A percentile compares a stretch with the other conserved stretches of the same genome.
These are phyloP conservation scores for Macrochelys suwanniensis DNA, from an alignment of 2,797 vertebrate species.

Conservation along the genomic window DNA sequence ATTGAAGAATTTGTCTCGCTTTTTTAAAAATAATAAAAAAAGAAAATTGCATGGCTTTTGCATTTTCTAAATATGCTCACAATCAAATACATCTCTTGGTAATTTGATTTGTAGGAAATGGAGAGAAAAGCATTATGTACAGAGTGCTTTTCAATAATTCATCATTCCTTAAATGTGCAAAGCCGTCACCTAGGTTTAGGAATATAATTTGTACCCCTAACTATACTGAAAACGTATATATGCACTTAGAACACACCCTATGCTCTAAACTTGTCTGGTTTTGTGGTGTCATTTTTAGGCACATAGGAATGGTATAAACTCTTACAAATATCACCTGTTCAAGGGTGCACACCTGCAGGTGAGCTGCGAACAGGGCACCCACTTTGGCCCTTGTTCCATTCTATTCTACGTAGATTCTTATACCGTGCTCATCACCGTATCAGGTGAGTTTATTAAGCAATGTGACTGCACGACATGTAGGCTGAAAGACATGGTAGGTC, in stretches of 20 bases:
- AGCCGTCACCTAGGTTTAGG: constrained; percentile 28
- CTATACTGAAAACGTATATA: background rate
- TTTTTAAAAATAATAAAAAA: background rate
- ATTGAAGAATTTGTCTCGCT: constrained; percentile 32
- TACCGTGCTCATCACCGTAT: background rate
- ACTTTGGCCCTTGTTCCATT: background rate
- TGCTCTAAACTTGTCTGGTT: background rate
- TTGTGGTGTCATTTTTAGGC: background rate
- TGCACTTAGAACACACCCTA: background rate
- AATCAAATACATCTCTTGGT: constrained; percentile 44
- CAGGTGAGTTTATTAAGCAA: background rate
- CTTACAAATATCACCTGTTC: background rate
- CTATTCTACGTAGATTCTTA: background rate
- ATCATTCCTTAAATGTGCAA: constrained; percentile 28
- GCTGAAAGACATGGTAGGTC: background rate
- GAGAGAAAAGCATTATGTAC: constrained; percentile 40
- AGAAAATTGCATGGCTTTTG: constrained; percentile 28
- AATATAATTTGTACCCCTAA: background rate
- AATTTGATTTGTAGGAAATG: constrained; percentile 47
- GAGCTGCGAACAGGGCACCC: background rate
- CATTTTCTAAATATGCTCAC: constrained; percentile 51
- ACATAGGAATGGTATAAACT: background rate
- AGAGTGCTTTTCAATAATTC: constrained; percentile 54
- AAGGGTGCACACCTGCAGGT: background rate
- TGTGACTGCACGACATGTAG: background rate